Evolutionary conservation across 2,113 vertebrate genomes (phyloP).

Genomic region (Regulus satrapa): DNA sequence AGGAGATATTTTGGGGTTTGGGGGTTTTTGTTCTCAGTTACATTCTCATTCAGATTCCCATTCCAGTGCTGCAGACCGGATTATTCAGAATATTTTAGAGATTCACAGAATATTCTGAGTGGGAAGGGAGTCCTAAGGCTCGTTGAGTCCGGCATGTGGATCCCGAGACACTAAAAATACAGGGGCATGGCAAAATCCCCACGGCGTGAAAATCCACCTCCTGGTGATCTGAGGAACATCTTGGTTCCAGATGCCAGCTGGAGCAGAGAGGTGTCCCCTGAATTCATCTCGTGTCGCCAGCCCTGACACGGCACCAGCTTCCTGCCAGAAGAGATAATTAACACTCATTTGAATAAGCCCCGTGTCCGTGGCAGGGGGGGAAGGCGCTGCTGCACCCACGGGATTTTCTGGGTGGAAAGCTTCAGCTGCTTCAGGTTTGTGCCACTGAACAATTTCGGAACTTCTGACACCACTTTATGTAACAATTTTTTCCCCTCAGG

Average conservation of each 20-base stretch:
- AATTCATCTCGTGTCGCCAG: accelerated
- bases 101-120: neutral
- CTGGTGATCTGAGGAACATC: no score
- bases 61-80: neutral
- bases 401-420: neutral
- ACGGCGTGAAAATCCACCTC: neutral
- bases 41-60: neutral
- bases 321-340: neutral
- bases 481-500: neutral
- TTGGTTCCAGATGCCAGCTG: neutral
- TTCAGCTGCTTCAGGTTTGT: neutral
- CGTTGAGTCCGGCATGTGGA: neutral
- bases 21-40: neutral
- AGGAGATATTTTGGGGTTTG: neutral
- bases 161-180: neutral
- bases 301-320: accelerated
- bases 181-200: neutral
- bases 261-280: neutral
- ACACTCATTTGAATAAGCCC: neutral
- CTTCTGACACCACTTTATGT: neutral
- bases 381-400: neutral
- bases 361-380: neutral
- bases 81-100: neutral
- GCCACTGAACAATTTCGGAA: neutral
- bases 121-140: neutral